phyloP scores from a whole-genome alignment of 2,888 invertebrate species.

The Ochropacha duplaris region DNA sequence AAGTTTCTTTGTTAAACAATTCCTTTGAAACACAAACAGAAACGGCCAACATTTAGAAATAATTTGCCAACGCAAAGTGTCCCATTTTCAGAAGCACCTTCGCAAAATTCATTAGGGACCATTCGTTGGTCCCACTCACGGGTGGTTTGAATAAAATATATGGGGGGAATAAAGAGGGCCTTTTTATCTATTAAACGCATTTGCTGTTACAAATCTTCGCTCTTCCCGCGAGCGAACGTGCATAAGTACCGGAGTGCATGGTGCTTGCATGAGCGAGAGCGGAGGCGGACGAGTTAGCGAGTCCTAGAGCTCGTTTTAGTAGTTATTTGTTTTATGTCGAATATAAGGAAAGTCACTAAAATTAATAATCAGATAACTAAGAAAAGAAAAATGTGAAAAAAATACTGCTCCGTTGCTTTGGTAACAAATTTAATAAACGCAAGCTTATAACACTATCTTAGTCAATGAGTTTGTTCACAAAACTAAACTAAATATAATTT shows the following conservation, averaged over 20 bases:
- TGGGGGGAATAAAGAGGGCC: constrained; percentile 62
- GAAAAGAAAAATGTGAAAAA: too few relatives aligned
- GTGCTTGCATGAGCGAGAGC: constrained; percentile 17
- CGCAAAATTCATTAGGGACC: constrained; percentile 66
- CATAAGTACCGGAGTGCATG: constrained; percentile 29
- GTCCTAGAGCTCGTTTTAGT: too few relatives aligned
- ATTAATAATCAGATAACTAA: too few relatives aligned
- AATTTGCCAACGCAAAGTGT: constrained; percentile 24
- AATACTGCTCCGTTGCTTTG: too few relatives aligned
- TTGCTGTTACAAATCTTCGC: constrained; percentile 69
- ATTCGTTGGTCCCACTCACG: constrained; percentile 59
- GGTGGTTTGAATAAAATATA: constrained; percentile 73
- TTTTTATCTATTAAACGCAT: constrained; percentile 79
- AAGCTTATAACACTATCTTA: too few relatives aligned
- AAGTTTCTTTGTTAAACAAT: constrained; percentile 1
- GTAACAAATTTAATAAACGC: too few relatives aligned
- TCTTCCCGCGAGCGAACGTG: constrained; percentile 39
- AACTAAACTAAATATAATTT: too few relatives aligned
- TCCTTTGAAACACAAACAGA: not conserved
- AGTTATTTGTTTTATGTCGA: too few relatives aligned
- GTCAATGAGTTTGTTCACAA: too few relatives aligned
- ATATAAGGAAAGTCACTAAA: too few relatives aligned
- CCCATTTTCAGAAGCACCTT: constrained; percentile 38
- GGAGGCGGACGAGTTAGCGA: constrained; percentile 9
- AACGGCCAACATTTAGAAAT: constrained; percentile 4